Percentiles rank a stretch among this genome's conserved stretches.
phyloP scores from a whole-genome alignment of 2,797 vertebrate genomes.

The Sebastes hubbsi region DNA sequence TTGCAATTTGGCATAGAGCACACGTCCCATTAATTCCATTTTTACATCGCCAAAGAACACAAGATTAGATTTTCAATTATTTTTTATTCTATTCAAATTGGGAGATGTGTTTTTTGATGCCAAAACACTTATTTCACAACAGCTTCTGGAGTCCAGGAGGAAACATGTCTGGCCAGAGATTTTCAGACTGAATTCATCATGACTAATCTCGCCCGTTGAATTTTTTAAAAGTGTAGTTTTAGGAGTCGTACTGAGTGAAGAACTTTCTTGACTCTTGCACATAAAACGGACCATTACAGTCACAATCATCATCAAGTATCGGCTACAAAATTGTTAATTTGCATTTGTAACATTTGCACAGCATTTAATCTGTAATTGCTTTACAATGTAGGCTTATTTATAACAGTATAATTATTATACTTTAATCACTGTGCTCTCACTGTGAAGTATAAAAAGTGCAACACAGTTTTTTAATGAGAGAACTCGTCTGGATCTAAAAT shows the following conservation, averaged over 20 bases:
- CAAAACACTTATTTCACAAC: background rate
- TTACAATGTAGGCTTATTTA: background rate
- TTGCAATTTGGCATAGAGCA: slow-evolving; percentile 43
- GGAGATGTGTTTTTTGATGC: slow-evolving; percentile 1
- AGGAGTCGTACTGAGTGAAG: background rate
- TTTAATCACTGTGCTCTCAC: slow-evolving; percentile 5
- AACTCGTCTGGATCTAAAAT: background rate
- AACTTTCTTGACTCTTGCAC: slow-evolving; percentile 6
- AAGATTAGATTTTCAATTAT: slow-evolving; percentile 42
- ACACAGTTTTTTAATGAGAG: background rate
- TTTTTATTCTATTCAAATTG: slow-evolving; percentile 34
- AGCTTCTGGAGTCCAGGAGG: background rate
- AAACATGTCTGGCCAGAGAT: background rate
- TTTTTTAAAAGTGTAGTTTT: slow-evolving; percentile 8
- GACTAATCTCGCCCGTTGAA: slow-evolving; percentile 8
- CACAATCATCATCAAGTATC: slow-evolving; percentile 18
- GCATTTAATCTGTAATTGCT: slow-evolving; percentile 11
- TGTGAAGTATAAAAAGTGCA: background rate
- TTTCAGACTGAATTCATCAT: slow-evolving; percentile 19
- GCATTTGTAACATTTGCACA: slow-evolving; percentile 10
- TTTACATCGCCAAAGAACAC: slow-evolving; percentile 20
- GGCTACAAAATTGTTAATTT: background rate
- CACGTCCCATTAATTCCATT: slow-evolving; percentile 53
- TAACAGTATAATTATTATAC: background rate
- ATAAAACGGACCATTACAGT: slow-evolving; percentile 29